phyloP scores from a whole-genome alignment of 2,888 invertebrate species.

The Xylota segnis region DNA sequence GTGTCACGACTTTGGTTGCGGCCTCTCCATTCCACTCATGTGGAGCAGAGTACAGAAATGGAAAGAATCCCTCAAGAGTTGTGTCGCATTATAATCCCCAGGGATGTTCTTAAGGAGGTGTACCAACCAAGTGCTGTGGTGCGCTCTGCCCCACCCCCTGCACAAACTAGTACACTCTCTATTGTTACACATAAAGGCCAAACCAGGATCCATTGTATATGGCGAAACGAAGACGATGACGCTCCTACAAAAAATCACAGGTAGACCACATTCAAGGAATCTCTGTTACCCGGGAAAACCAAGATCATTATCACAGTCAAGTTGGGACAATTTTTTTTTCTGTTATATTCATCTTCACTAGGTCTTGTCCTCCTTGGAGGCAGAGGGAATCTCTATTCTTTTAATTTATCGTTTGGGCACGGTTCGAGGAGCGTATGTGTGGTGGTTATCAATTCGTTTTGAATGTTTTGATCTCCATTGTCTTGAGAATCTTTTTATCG shows the following conservation, averaged over 20 bases:
- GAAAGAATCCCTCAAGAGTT: constrained; percentile 69
- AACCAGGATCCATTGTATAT: constrained; percentile 68
- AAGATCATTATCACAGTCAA: constrained; percentile 77
- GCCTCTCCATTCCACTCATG: constrained; percentile 58
- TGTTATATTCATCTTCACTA: constrained; percentile 33
- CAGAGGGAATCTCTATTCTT: constrained; percentile 59
- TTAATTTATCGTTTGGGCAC: constrained; percentile 75
- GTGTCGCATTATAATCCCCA: constrained; percentile 71
- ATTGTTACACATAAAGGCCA: constrained; percentile 74
- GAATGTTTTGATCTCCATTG: constrained; percentile 76
- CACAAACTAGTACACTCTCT: constrained; percentile 47
- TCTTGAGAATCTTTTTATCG: constrained; percentile 70
- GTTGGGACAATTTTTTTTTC: constrained; percentile 71
- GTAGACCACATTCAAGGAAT: constrained; percentile 76
- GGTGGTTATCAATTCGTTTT: constrained; percentile 75
- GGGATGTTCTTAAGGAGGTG: constrained; percentile 70
- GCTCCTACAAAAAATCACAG: constrained; percentile 70
- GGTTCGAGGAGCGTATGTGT: constrained; percentile 42
- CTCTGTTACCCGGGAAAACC: constrained; percentile 60
- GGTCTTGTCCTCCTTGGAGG: constrained; percentile 38
- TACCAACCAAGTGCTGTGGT: background rate
- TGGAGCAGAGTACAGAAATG: constrained; percentile 39
- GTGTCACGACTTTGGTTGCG: constrained; percentile 70
- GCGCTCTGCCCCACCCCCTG: constrained; percentile 31
- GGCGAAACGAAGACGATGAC: constrained; percentile 56